phyloP scores from a whole-genome alignment of 2,113 vertebrate species.

The Neotragus pygmaeus region DNA sequence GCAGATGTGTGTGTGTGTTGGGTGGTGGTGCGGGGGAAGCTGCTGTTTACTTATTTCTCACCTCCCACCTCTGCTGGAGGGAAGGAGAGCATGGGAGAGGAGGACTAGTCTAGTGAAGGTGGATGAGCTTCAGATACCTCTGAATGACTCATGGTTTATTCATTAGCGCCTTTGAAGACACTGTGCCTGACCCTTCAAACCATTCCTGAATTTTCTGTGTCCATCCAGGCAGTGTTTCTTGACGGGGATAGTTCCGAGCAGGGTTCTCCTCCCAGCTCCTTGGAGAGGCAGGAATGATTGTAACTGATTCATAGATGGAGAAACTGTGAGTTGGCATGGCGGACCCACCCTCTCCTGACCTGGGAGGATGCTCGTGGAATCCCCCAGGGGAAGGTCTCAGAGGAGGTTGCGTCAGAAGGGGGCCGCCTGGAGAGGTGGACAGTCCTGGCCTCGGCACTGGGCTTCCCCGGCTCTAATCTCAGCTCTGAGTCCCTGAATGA shows the following conservation, averaged over 20 bases:
- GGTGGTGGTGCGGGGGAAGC: too few relatives aligned
- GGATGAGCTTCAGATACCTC: background rate
- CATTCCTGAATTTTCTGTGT: background rate
- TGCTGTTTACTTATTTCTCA: background rate
- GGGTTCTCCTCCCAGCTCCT: background rate
- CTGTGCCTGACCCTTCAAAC: background rate
- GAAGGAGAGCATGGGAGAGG: background rate
- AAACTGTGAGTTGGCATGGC: accelerated
- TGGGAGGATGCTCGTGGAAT: accelerated
- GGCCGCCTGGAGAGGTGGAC: background rate
- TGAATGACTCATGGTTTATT: background rate
- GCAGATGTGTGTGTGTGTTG: background rate
- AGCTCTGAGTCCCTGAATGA: background rate
- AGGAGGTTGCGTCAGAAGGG: background rate
- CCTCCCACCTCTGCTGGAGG: background rate
- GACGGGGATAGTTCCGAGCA: background rate
- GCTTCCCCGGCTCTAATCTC: background rate
- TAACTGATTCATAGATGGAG: background rate
- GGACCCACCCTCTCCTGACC: background rate
- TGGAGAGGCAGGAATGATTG: background rate
- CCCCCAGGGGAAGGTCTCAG: background rate
- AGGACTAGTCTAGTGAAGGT: background rate
- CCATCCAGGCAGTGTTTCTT: background rate
- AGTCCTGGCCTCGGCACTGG: background rate
- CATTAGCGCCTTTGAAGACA: background rate